phyloP scores from a whole-genome alignment of 1,140 invertebrate species.

The Acyrthosiphon pisum region DNA sequence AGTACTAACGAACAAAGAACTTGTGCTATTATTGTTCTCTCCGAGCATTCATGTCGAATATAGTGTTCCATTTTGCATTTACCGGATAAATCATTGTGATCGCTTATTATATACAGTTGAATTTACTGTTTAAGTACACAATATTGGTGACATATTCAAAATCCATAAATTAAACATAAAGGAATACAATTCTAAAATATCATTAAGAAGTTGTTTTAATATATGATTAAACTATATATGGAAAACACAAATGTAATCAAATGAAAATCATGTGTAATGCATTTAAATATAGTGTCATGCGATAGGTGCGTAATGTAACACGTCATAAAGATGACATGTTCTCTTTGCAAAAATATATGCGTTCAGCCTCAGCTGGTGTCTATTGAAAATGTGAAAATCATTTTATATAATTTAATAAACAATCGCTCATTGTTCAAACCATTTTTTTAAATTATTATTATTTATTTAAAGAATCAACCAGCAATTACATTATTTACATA shows the following conservation, averaged over 20 bases:
- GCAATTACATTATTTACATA: too few relatives aligned
- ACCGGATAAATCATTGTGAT: slow-evolving; percentile 8
- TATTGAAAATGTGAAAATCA: neutral
- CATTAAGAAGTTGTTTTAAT: neutral
- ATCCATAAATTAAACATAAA: slow-evolving; percentile 12
- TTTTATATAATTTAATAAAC: neutral
- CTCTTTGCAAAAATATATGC: neutral
- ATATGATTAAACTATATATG: neutral
- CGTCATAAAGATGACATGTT: neutral
- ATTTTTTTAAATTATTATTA: too few relatives aligned
- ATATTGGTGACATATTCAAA: slow-evolving; percentile 15
- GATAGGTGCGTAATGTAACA: neutral
- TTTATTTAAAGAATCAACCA: too few relatives aligned
- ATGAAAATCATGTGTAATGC: neutral
- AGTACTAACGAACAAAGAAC: slow-evolving; percentile 37
- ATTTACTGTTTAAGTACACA: neutral
- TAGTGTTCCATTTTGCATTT: slow-evolving; percentile 6
- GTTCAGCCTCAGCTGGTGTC: neutral
- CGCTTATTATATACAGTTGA: neutral
- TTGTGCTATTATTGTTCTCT: slow-evolving; percentile 16
- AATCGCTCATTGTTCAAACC: neutral
- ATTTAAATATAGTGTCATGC: neutral
- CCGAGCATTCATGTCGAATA: slow-evolving; percentile 1
- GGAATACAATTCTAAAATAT: neutral
- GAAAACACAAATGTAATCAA: too few relatives aligned